Evolutionary conservation across 2,797 vertebrate genomes (phyloP), one percentile per base, ranked within the genome.

Genomic region (Sus cebifrons): DNA sequence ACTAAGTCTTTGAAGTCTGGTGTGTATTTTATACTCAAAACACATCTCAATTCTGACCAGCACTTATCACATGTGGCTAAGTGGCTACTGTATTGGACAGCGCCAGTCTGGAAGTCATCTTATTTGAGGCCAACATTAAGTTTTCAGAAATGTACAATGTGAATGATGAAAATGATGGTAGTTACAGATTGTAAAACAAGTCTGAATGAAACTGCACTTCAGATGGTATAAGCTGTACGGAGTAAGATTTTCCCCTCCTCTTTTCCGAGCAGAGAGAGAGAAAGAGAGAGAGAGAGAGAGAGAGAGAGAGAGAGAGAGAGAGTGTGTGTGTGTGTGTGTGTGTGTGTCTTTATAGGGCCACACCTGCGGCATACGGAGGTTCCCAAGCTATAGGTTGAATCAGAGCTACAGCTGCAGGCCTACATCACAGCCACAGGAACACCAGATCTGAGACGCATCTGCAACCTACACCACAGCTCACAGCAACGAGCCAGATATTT

Each of bases 71-170:
- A 2, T 7, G 58, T 58, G 49, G 89, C 27, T 74, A 56, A 23
- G 23, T 0, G n/a, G n/a, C 74, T 21, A n/a, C 52, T 3, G 25
- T 5, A 40, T 0, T 44, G 21, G 18, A 71, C 3, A 23, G 32
- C 1, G 0, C 40, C n/a, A 25, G 52, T 40, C 17, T 44, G 62
- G 6, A 93, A 64, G 6, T 29, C 44, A 29, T 6, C 49, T 74
- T 6, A 27, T 36, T 21, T 29, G 32, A 89, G 49, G 52, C 3
- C 14, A 62, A 62, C 21, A 36, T 36, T 92, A 79, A 36, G 44
- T 20, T 86, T 89, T 90, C 54, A 67, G 68, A 90, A 89, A 92
- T 20, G 56, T 62, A 71, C 27, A 67, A n/a, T 54, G 54, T 29
- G 32, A 91, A 86, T 8, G 13, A 58, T 79, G 75, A 89, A 87